These are phyloP conservation scores for Troglohyphantes excavatus DNA, from an alignment of 2,888 invertebrate genomes.

Conservation along the genomic window DNA sequence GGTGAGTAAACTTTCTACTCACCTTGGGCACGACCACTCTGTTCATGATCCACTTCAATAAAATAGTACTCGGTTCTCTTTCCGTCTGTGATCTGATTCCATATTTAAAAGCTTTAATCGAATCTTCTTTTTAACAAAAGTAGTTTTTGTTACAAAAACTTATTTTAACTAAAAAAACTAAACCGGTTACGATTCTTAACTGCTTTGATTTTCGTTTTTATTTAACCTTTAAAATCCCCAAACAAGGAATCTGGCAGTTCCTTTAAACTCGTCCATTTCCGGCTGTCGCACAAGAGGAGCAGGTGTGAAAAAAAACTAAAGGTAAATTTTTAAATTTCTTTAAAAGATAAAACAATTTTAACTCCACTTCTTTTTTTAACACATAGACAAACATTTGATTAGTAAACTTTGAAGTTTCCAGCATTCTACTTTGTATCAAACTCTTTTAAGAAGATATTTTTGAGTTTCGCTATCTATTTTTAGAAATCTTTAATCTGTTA, in stretches of 20 bases:
- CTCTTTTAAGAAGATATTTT: background rate
- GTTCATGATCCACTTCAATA: too few relatives aligned
- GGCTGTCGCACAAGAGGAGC: background rate
- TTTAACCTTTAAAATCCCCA: too few relatives aligned
- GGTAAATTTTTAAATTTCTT: background rate
- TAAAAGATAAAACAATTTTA: background rate
- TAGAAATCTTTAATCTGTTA: constrained; percentile 2
- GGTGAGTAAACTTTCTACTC: too few relatives aligned
- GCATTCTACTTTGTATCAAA: background rate
- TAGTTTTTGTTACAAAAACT: too few relatives aligned
- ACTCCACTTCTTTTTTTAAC: background rate
- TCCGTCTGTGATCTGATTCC: too few relatives aligned
- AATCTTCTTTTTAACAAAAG: too few relatives aligned
- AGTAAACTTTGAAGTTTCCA: background rate
- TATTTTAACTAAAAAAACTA: too few relatives aligned
- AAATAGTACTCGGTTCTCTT: too few relatives aligned
- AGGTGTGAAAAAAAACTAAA: background rate
- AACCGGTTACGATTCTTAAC: too few relatives aligned
- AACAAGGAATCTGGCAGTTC: constrained; percentile 20
- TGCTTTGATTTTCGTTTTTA: too few relatives aligned
- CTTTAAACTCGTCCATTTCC: background rate
- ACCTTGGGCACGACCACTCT: too few relatives aligned
- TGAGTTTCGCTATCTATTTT: constrained; percentile 11
- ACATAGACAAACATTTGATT: background rate
- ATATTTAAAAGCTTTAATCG: too few relatives aligned